A percentile compares a stretch with the other conserved stretches of the same genome.
These are phyloP conservation scores for Poeciliopsis gracilis DNA, from an alignment of 2,797 vertebrate species.

Conservation along the genomic window DNA sequence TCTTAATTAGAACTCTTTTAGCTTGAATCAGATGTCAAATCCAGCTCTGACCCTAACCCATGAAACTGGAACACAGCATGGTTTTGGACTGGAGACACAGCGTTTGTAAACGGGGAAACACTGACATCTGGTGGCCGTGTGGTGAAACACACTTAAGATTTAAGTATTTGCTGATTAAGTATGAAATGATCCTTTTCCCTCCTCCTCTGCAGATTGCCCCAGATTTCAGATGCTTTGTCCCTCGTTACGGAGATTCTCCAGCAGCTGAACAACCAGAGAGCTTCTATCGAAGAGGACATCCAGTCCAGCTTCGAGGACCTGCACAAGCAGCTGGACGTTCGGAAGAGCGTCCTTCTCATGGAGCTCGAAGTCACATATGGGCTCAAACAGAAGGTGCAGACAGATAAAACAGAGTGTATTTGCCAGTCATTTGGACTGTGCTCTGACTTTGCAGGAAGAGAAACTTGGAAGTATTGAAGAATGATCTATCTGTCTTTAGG, in stretches of 20 bases:
- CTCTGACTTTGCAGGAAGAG: neutral
- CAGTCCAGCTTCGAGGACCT: slow-evolving; percentile 94
- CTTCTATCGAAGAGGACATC: slow-evolving; percentile 95
- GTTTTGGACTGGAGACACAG: neutral
- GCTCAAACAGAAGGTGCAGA: slow-evolving; percentile 92
- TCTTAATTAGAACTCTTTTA: no score
- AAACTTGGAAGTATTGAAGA: neutral
- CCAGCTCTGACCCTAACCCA: no score
- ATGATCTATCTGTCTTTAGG: slow-evolving; percentile 71
- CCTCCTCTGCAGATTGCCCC: slow-evolving; percentile 86
- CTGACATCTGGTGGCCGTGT: slow-evolving; percentile 30
- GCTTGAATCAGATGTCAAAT: no score
- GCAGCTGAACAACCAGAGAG: slow-evolving; percentile 91
- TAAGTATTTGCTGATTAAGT: neutral
- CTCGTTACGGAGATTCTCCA: slow-evolving; percentile 92
- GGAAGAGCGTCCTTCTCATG: slow-evolving; percentile 97
- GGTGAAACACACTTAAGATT: slow-evolving; percentile 12
- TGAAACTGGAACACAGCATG: no score
- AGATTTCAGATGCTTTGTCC: slow-evolving; percentile 89
- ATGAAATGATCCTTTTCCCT: rapidly evolving
- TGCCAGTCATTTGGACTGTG: neutral
- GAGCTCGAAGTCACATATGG: slow-evolving; percentile 97
- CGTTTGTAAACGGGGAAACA: neutral
- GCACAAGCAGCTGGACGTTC: slow-evolving; percentile 94
- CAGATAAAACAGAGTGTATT: neutral